phyloP scores from a whole-genome alignment of 2,888 invertebrate genomes.

The Amiota communis region DNA sequence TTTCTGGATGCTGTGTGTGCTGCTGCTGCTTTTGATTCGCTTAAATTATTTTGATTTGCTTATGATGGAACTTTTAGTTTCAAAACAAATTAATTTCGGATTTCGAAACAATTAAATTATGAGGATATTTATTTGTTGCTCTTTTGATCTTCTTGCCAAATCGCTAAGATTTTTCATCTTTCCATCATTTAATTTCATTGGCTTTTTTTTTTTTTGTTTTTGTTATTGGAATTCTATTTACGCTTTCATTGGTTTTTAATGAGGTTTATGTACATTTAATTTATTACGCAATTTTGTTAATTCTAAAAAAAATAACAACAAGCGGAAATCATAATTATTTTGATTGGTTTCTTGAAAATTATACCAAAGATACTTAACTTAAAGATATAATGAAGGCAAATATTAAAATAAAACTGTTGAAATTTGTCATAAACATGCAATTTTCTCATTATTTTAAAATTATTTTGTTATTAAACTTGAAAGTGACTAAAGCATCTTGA shows the following conservation, averaged over 20 bases:
- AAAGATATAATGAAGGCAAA: constrained; percentile 16
- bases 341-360: constrained; percentile 22
- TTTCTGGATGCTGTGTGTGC: too few species aligned
- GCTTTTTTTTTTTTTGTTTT: constrained; percentile 31
- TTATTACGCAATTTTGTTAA: constrained; percentile 62
- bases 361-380: too few species aligned
- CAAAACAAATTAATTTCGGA: constrained; percentile 61
- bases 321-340: constrained; percentile 37
- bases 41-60: constrained; percentile 60
- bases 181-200: not conserved
- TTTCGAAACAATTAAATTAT: constrained; percentile 68
- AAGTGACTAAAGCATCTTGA: not conserved
- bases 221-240: constrained; percentile 33
- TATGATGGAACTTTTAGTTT: constrained; percentile 52
- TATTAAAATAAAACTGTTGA: not conserved
- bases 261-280: constrained; percentile 65
- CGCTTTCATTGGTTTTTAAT: constrained; percentile 61
- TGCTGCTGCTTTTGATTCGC: constrained; percentile 42
- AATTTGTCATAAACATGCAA: not conserved
- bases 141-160: constrained; percentile 63
- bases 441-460: not conserved
- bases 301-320: constrained; percentile 48
- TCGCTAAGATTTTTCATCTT: too few species aligned
- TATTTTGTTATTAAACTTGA: not conserved
- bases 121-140: constrained; percentile 54